Conservation (phyloP, 2,888 invertebrate genomes). For the Folsomia manolachei region DNA sequence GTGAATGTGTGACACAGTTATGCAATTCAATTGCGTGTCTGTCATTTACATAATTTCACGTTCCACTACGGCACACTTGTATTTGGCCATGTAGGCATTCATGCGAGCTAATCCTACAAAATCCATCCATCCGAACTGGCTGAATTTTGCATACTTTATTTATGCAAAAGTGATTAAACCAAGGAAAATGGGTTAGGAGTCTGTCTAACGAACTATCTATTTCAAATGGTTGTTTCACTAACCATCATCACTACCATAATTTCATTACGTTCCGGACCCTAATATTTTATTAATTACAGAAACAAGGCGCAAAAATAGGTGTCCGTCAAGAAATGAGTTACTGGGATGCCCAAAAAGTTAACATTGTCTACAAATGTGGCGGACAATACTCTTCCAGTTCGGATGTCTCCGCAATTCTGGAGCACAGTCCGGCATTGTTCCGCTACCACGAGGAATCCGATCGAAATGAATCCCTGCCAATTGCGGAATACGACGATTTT, state of each 20-base stretch:
- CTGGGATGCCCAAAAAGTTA: conserved; percentile 42
- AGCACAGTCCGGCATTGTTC: not conserved
- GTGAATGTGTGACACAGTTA: no score
- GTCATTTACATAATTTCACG: not conserved
- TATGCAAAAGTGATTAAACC: not conserved
- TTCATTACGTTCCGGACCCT: not conserved
- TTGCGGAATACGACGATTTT: conserved; percentile 18
- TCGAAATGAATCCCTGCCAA: conserved; percentile 3
- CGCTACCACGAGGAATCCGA: not conserved
- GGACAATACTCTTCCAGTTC: conserved; percentile 1
- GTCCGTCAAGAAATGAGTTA: conserved; percentile 40
- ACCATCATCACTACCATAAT: no score
- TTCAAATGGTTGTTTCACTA: no score
- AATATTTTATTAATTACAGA: conserved; percentile 22
- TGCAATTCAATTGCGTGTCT: no score
- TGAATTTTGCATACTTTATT: not conserved
- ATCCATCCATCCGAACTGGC: no score
- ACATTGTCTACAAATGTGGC: conserved; percentile 19
- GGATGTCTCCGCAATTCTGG: not conserved
- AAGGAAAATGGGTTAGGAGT: no score
- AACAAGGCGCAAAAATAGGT: conserved; percentile 39
- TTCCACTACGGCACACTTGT: no score
- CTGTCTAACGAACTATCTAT: no score
- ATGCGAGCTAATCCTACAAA: no score
- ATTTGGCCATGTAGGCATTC: no score